Conservation (phyloP, 2,797 vertebrate species). For the Gallinago stenura region DNA sequence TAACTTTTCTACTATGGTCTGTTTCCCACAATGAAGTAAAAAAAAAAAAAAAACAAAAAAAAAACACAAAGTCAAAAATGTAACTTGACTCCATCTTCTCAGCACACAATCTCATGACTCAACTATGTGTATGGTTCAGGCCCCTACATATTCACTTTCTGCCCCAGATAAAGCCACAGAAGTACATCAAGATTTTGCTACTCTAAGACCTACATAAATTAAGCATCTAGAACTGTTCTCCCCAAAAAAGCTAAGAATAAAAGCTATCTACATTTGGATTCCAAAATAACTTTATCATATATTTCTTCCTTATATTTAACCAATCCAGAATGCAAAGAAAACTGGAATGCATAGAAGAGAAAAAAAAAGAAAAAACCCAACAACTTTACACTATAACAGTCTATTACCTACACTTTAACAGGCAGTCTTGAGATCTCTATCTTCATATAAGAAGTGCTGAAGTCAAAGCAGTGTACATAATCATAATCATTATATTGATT, state of each 20-base stretch:
- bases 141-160: background rate
- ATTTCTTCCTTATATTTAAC: background rate
- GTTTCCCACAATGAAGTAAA: background rate
- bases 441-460: background rate
- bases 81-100: background rate
- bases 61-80: background rate
- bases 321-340: background rate
- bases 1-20: background rate
- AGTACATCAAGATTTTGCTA: background rate
- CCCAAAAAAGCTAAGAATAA: background rate
- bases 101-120: background rate
- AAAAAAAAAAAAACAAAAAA: background rate
- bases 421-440: background rate
- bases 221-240: background rate
- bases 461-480: background rate
- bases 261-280: background rate
- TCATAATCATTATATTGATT: background rate
- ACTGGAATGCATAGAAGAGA: background rate
- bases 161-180: background rate
- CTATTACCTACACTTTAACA: background rate
- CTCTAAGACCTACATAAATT: background rate
- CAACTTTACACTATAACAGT: background rate
- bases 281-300: background rate
- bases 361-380: accelerated
- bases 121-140: background rate